Evolutionary conservation across 2,888 invertebrate genomes (phyloP).

Genomic region (Sericinus montela): DNA sequence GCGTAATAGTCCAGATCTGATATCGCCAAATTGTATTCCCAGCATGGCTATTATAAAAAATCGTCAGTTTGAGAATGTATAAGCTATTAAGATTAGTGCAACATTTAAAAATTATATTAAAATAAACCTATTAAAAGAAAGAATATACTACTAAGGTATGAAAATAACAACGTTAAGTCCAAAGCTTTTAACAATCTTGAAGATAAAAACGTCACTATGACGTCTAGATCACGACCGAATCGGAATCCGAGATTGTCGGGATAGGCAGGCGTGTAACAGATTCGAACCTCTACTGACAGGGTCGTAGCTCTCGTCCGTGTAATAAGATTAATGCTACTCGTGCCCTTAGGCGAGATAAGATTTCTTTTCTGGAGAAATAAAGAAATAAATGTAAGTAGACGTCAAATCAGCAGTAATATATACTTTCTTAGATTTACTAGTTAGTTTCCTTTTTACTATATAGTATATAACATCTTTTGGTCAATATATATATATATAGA

Average conservation of each 20-base stretch:
- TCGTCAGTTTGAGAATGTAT: no score
- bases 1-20: no score
- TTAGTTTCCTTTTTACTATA: no score
- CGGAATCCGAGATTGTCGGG: slow-evolving; percentile 47
- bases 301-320: slow-evolving; percentile 38
- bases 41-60: no score
- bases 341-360: slow-evolving; percentile 20
- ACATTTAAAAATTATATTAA: no score
- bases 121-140: no score
- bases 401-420: slow-evolving; percentile 11
- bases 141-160: neutral
- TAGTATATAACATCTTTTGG: no score
- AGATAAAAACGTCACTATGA: slow-evolving; percentile 55
- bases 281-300: slow-evolving; percentile 44
- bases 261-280: slow-evolving; percentile 34
- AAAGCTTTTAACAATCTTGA: slow-evolving; percentile 18
- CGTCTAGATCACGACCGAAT: slow-evolving; percentile 61
- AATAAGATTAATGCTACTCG: slow-evolving; percentile 36
- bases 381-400: slow-evolving; percentile 13
- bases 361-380: slow-evolving; percentile 14
- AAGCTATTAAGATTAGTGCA: no score
- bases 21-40: no score
- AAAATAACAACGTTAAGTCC: slow-evolving; percentile 11
- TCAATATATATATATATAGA: no score
- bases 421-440: neutral